Conservation (phyloP, 2,888 invertebrate species). For the Cactoblastis cactorum region DNA sequence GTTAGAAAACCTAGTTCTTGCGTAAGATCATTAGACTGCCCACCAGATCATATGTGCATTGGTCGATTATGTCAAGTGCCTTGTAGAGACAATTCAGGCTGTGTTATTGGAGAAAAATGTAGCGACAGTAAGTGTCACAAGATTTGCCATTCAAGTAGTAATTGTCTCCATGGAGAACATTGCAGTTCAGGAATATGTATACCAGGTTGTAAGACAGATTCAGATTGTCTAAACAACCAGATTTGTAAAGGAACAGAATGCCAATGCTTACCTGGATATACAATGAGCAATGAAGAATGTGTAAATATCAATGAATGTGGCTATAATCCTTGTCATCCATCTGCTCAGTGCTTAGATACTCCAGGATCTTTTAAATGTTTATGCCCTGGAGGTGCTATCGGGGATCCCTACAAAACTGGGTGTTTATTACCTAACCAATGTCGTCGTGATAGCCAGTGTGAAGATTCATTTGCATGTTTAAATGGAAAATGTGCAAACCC, state of each 20-base stretch:
- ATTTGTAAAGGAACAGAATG: slow-evolving; percentile 87
- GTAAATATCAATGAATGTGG: slow-evolving; percentile 91
- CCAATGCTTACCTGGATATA: slow-evolving; percentile 87
- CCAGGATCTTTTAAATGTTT: slow-evolving; percentile 89
- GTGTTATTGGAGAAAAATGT: slow-evolving; percentile 92
- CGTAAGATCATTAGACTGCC: slow-evolving; percentile 84
- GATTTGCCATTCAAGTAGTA: slow-evolving; percentile 93
- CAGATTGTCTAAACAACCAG: slow-evolving; percentile 89
- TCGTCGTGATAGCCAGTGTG: slow-evolving; percentile 85
- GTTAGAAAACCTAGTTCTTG: slow-evolving; percentile 89
- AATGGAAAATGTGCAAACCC: slow-evolving; percentile 90
- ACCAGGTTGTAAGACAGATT: slow-evolving; percentile 89
- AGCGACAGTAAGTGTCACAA: slow-evolving; percentile 88
- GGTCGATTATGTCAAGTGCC: slow-evolving; percentile 88
- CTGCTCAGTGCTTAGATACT: slow-evolving; percentile 88
- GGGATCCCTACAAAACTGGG: slow-evolving; percentile 83
- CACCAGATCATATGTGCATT: slow-evolving; percentile 87
- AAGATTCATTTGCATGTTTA: slow-evolving; percentile 86
- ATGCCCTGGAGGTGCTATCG: slow-evolving; percentile 89
- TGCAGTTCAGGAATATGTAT: slow-evolving; percentile 90
- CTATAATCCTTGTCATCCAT: slow-evolving; percentile 87
- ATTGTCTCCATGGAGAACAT: slow-evolving; percentile 93
- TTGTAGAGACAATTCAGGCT: slow-evolving; percentile 85
- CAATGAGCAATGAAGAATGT: slow-evolving; percentile 86
- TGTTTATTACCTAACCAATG: slow-evolving; percentile 89